Conservation (phyloP, 2,113 vertebrate species). For the Protobothrops flavoviridis region DNA sequence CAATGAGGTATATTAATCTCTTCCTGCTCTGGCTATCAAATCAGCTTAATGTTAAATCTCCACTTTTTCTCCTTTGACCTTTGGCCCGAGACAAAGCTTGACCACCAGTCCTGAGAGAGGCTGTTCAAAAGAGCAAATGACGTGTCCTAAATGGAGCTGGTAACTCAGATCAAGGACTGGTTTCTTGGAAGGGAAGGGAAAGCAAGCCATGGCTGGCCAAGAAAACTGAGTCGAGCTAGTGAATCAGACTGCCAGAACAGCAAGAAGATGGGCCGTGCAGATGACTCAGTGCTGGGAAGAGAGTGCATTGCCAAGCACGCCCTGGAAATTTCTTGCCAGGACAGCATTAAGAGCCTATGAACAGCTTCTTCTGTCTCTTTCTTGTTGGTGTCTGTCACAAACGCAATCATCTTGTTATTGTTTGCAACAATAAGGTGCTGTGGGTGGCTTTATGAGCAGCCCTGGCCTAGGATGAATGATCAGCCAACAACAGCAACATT, state of each 20-base stretch:
- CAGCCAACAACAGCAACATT: neutral
- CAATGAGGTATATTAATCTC: neutral
- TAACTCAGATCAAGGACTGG: neutral
- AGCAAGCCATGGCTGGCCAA: neutral
- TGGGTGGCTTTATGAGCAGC: neutral
- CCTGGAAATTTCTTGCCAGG: neutral
- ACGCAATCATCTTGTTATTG: neutral
- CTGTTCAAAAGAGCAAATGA: neutral
- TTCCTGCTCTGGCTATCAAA: conserved; percentile 13
- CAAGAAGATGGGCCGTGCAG: neutral
- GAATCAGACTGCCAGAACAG: neutral
- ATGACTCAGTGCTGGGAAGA: conserved; percentile 14
- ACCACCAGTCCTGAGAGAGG: neutral
- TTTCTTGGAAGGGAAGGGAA: neutral
- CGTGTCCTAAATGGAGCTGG: neutral
- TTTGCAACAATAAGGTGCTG: neutral
- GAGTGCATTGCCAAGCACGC: neutral
- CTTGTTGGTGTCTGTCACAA: neutral
- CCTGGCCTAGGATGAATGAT: neutral
- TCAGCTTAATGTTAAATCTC: conserved; percentile 49
- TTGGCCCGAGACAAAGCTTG: neutral
- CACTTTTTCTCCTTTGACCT: conserved; percentile 5
- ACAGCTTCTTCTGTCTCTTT: neutral
- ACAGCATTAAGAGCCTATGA: neutral
- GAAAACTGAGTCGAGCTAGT: neutral